A percentile compares a stretch with the other conserved stretches of the same genome.
phyloP scores from a whole-genome alignment of 2,888 invertebrate genomes.

The Lasioglossum leucozonium region DNA sequence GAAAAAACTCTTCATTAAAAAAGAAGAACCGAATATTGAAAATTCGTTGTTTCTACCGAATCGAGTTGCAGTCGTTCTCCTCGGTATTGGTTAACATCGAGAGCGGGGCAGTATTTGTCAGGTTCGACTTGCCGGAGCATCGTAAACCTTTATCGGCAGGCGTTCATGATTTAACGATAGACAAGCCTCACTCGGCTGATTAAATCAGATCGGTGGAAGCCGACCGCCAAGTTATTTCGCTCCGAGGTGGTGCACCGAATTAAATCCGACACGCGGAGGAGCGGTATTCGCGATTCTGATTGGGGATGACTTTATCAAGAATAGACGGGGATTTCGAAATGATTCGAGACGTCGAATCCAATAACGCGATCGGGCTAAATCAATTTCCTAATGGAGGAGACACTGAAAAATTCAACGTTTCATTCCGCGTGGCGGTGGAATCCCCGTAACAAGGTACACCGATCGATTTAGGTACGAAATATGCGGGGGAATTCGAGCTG shows the following conservation, averaged over 20 bases:
- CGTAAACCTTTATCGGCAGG: not conserved
- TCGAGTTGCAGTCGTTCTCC: not conserved
- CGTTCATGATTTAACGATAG: not conserved
- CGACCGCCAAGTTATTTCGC: conserved; percentile 8
- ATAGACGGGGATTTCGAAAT: not conserved
- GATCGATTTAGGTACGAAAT: conserved; percentile 37
- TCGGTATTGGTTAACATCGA: not conserved
- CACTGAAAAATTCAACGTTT: conserved; percentile 50
- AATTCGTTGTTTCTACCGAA: not conserved
- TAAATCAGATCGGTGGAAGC: not conserved
- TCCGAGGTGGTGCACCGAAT: not conserved
- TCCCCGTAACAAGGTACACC: not conserved
- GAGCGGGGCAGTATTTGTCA: not conserved
- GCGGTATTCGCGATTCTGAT: not conserved
- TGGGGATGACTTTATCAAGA: conserved; percentile 8
- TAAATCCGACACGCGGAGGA: not conserved
- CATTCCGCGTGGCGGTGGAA: conserved; percentile 30
- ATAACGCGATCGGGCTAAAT: conserved; percentile 21
- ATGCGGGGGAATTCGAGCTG: conserved; percentile 43
- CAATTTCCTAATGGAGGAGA: conserved; percentile 45
- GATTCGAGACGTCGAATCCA: not conserved
- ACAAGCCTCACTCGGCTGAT: not conserved
- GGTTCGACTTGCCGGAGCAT: not conserved
- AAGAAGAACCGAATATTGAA: not conserved
- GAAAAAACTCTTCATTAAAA: too few species aligned